Base-by-base conservation (phyloP, 2,113 vertebrate genomes). In the Pitta sordida region DNA sequence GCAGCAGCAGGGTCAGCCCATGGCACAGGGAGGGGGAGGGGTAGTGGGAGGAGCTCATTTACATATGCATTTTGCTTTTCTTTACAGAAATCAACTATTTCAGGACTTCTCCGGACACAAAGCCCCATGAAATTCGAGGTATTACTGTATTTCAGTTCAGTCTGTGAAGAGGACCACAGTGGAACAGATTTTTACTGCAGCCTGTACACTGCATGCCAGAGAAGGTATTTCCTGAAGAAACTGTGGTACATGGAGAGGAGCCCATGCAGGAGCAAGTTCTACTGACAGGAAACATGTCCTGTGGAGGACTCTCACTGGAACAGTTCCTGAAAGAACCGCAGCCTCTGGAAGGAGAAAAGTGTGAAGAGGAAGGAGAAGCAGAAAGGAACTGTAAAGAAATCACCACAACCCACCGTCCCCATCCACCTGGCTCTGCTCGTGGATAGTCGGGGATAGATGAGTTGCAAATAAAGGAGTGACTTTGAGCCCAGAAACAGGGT, bases 351-450 rank as follows among this genome's bases (percentile, higher is more conserved):
- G 37, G 26, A 29, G 27, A 34, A 55, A 79, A 56, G 23, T 23
- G 36, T 51, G 49, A 44, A 41, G 44, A 59, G 39, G 11, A 70
- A 64, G n/a, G 26, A 53, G 11, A 17, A 63, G 43, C 41, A 69
- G 32, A 48, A 36, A 37, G 30, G 20, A 62, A 17, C 32, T 13
- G 27, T 37, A 55, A n/a, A 2, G 41, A 26, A 22, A 41, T 75
- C 41, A 55, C 27, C 32, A 20, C 13, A 52, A 22, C 12, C 5
- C 29, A 49, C 2, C 1, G 18, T 39, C 51, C 30, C 27, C 0
- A 0, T 58, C 30, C 5, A 5, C 21, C 29, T 34, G 13, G 13
- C 3, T 8, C 74, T n/a, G 2, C 39, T 74, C 49, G 52, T 41
- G 52, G 10, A 21, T 51, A 15, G 4, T 37, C 7, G 2, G 16